phyloP scores from a whole-genome alignment of 2,888 invertebrate genomes.

The Nipponacmea schrenckii region DNA sequence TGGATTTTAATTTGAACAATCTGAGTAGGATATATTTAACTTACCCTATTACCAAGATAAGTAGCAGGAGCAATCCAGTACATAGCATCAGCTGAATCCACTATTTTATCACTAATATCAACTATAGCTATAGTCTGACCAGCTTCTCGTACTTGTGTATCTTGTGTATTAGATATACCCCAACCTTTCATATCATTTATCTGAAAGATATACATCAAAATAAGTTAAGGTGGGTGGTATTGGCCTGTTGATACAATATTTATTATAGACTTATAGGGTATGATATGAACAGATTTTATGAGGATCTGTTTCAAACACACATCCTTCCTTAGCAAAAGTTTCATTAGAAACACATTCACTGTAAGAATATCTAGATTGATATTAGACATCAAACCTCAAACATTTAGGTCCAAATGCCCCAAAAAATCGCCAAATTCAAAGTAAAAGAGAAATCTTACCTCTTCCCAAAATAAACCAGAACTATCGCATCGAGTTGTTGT shows the following conservation, averaged over 20 bases:
- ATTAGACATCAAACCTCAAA: too few relatives aligned
- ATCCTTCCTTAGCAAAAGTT: too few relatives aligned
- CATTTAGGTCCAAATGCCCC: too few relatives aligned
- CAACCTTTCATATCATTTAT: conserved; percentile 77
- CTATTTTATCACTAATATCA: conserved; percentile 40
- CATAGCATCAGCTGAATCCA: conserved; percentile 51
- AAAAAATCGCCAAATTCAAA: too few relatives aligned
- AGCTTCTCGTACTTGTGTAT: conserved; percentile 42
- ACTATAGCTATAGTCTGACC: conserved; percentile 45
- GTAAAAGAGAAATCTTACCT: conserved; percentile 69
- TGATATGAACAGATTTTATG: too few relatives aligned
- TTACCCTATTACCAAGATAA: conserved; percentile 80
- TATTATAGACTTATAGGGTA: too few relatives aligned
- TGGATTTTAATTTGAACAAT: too few relatives aligned
- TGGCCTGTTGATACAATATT: too few relatives aligned
- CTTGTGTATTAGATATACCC: conserved; percentile 73
- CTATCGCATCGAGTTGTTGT: conserved; percentile 88
- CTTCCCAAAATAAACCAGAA: conserved; percentile 82
- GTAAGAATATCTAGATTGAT: too few relatives aligned
- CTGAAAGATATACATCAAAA: conserved; percentile 59
- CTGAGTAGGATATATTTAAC: conserved; percentile 17
- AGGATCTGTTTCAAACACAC: too few relatives aligned
- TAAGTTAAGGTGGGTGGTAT: not conserved
- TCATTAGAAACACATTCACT: too few relatives aligned
- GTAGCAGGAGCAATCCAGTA: conserved; percentile 82